phyloP scores from a whole-genome alignment of 2,113 vertebrate species.

The Poeciliopsis occidentalis region DNA sequence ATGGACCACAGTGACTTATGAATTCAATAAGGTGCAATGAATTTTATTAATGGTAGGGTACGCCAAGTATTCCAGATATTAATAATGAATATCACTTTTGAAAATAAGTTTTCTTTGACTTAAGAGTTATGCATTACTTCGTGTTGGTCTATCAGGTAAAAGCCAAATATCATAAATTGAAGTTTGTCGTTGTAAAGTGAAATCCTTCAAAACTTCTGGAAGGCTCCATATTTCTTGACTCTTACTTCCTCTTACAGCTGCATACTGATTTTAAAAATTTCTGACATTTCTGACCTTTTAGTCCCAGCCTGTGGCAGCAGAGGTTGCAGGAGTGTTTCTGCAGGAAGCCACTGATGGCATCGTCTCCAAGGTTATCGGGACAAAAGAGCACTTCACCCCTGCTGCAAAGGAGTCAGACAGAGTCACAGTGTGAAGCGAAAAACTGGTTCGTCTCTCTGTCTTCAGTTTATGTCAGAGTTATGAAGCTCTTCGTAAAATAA shows the following conservation, averaged over 20 bases:
- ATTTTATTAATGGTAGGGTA: not conserved
- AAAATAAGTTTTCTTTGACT: too few species aligned
- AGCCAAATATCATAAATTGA: too few species aligned
- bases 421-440: not conserved
- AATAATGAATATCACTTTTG: too few species aligned
- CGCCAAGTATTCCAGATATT: too few species aligned
- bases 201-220: not conserved
- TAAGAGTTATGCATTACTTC: too few species aligned
- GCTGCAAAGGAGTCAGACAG: slow-evolving; percentile 30
- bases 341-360: slow-evolving; percentile 89
- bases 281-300: slow-evolving; percentile 81
- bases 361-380: slow-evolving; percentile 90
- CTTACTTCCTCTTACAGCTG: not conserved
- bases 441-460: not conserved
- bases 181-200: not conserved
- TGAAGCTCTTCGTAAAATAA: too few species aligned
- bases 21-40: too few species aligned
- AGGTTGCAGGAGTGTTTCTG: slow-evolving; percentile 91
- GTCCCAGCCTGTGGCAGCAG: slow-evolving; percentile 88
- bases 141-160: too few species aligned
- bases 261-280: not conserved
- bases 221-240: not conserved
- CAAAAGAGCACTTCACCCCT: slow-evolving; percentile 88
- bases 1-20: not conserved
- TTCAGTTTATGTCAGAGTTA: too few species aligned